These are phyloP conservation scores for Drosophila phalerata DNA, from an alignment of 2,888 invertebrate genomes.

Conservation along the genomic window DNA sequence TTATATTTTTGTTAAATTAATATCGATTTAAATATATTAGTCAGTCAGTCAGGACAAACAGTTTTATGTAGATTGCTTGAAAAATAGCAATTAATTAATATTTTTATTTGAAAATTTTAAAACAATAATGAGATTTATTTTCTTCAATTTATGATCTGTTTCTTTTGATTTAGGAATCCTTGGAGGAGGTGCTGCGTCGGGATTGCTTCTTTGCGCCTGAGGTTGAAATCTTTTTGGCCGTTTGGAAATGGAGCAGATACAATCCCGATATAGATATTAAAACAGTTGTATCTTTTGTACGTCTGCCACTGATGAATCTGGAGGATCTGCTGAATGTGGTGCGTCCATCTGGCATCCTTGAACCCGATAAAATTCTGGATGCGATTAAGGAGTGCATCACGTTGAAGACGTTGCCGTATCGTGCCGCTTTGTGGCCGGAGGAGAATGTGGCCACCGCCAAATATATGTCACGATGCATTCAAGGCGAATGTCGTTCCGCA, in stretches of 20 bases:
- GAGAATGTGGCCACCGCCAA: constrained; percentile 95
- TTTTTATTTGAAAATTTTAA: no score
- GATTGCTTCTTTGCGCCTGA: constrained; percentile 99
- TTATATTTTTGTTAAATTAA: no score
- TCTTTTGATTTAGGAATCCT: constrained; percentile 85
- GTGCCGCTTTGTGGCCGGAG: constrained; percentile 93
- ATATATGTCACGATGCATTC: constrained; percentile 93
- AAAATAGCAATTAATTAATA: no score
- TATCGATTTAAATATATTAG: no score
- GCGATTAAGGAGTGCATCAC: constrained; percentile 96
- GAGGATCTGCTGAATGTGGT: constrained; percentile 95
- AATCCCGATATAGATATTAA: constrained; percentile 88
- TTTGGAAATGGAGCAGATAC: constrained; percentile 93
- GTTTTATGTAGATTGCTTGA: no score
- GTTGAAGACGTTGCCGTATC: constrained; percentile 92
- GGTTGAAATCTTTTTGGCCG: constrained; percentile 96
- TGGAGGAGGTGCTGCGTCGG: constrained; percentile 93
- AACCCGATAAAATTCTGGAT: constrained; percentile 96
- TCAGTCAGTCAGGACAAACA: no score
- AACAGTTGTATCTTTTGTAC: constrained; percentile 88
- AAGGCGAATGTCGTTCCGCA: constrained; percentile 95
- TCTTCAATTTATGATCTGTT: neutral
- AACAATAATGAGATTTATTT: no score
- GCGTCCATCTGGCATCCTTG: constrained; percentile 93
- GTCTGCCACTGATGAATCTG: constrained; percentile 95